Evolutionary conservation across 2,797 vertebrate species (phyloP).

Genomic region (Simalia tracyae): DNA sequence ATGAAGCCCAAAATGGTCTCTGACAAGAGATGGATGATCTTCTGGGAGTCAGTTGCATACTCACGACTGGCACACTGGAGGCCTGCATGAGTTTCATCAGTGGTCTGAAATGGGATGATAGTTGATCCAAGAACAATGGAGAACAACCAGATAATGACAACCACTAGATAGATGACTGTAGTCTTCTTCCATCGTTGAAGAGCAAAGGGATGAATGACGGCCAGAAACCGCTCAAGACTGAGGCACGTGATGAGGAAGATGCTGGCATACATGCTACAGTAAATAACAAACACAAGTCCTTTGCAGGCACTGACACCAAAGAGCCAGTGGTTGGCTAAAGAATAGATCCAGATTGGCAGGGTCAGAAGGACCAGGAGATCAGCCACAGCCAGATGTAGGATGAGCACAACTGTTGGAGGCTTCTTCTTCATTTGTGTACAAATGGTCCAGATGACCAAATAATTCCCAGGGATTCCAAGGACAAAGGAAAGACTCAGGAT

Average conservation of each 20-base stretch:
- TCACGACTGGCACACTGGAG: conserved; percentile 71
- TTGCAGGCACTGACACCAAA: conserved; percentile 77
- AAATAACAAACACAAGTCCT: conserved; percentile 78
- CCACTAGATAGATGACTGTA: conserved; percentile 66
- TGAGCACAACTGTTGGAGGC: conserved; percentile 82
- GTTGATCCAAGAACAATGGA: conserved; percentile 80
- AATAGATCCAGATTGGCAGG: conserved; percentile 88
- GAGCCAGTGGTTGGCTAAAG: conserved; percentile 79
- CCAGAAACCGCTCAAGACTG: conserved; percentile 83
- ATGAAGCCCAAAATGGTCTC: conserved; percentile 84
- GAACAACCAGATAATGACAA: conserved; percentile 76
- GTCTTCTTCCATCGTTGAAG: conserved; percentile 78
- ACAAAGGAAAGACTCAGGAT: conserved; percentile 82
- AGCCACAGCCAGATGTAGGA: conserved; percentile 82
- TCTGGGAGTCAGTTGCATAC: conserved; percentile 72
- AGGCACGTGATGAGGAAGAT: conserved; percentile 85
- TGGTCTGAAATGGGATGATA: conserved; percentile 77
- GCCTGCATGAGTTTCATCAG: conserved; percentile 4
- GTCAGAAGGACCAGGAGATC: conserved; percentile 86
- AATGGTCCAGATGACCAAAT: conserved; percentile 86
- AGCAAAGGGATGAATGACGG: conserved; percentile 80
- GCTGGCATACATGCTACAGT: conserved; percentile 86
- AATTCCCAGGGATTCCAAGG: conserved; percentile 82
- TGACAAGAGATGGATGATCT: conserved; percentile 74
- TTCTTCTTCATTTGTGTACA: conserved; percentile 77